phyloP scores from a whole-genome alignment of 2,113 vertebrate species.

The Rafetus swinhoei region DNA sequence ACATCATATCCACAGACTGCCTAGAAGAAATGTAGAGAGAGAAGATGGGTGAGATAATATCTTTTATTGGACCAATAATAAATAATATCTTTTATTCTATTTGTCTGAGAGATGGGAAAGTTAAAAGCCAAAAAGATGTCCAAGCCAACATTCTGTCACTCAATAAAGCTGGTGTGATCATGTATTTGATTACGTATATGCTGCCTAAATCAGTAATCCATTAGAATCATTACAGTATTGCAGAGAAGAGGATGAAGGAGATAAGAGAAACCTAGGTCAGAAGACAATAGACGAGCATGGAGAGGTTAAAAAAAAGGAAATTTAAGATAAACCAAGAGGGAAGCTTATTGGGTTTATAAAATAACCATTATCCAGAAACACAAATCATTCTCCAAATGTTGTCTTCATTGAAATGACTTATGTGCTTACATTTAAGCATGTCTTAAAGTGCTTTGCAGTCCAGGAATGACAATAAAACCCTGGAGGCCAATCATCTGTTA shows the following conservation, averaged over 20 bases:
- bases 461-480: background rate
- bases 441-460: background rate
- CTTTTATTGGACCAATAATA: too few species aligned
- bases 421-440: background rate
- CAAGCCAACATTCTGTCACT: background rate
- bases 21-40: background rate
- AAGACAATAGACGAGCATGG: background rate
- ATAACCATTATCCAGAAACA: background rate
- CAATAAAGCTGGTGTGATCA: background rate
- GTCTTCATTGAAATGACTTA: background rate
- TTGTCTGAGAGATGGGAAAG: background rate
- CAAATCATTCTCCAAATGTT: background rate
- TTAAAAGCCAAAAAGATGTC: background rate
- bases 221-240: background rate
- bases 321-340: background rate
- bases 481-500: background rate
- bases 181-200: background rate
- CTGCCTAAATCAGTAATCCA: background rate
- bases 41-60: background rate
- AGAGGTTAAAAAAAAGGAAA: background rate
- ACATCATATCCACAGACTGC: background rate
- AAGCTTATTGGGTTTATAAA: background rate
- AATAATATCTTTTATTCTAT: background rate
- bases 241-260: background rate
- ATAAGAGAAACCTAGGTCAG: background rate